These are phyloP conservation scores for Mamestra brassicae DNA, from an alignment of 2,888 invertebrate species.

Conservation along the genomic window DNA sequence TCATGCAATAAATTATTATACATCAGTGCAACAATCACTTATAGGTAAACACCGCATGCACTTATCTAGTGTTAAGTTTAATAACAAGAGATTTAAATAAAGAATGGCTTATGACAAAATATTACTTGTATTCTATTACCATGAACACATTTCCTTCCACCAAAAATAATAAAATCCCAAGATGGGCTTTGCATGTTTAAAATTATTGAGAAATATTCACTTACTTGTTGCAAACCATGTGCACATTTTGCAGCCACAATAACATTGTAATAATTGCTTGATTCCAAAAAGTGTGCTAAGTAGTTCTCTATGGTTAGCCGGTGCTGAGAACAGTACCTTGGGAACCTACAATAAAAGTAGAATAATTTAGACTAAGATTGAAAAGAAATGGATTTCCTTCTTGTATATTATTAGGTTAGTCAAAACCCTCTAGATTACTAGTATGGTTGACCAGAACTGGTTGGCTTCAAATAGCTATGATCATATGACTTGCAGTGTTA, in stretches of 20 bases:
- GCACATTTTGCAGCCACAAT: slow-evolving; percentile 86
- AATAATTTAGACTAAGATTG: not conserved
- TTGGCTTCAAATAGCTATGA: not conserved
- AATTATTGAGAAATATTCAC: not conserved
- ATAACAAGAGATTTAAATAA: too few relatives aligned
- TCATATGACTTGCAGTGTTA: not conserved
- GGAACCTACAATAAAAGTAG: slow-evolving; percentile 72
- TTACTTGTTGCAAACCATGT: slow-evolving; percentile 85
- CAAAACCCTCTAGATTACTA: not conserved
- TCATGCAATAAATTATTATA: too few relatives aligned
- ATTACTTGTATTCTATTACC: too few relatives aligned
- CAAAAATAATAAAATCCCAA: too few relatives aligned
- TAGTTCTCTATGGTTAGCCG: slow-evolving; percentile 79
- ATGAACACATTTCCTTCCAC: too few relatives aligned
- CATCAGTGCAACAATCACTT: too few relatives aligned
- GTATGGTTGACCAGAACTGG: not conserved
- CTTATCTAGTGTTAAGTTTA: too few relatives aligned
- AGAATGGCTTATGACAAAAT: too few relatives aligned
- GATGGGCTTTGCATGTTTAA: not conserved
- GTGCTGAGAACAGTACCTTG: slow-evolving; percentile 84
- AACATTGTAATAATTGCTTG: slow-evolving; percentile 78
- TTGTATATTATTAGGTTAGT: too few relatives aligned
- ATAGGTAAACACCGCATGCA: too few relatives aligned
- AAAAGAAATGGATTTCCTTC: not conserved
- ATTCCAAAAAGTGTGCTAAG: slow-evolving; percentile 76